A percentile compares a stretch with the other conserved stretches of the same genome.
These are phyloP conservation scores for Chloromyia formosa DNA, from an alignment of 2,888 invertebrate genomes.

Conservation along the genomic window DNA sequence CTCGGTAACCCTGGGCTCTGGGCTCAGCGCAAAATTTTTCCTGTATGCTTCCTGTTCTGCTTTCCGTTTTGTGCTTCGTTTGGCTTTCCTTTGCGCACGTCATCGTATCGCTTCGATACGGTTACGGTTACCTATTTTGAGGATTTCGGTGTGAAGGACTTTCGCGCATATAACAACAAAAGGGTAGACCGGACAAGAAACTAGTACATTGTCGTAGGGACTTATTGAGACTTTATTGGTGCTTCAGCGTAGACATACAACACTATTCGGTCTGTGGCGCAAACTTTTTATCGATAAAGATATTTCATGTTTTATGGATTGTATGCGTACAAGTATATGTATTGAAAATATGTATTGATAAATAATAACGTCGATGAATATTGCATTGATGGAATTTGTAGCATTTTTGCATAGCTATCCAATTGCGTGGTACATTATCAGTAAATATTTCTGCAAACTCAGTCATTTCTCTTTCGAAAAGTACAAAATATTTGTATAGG, in stretches of 20 bases:
- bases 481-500: too few species aligned
- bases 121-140: slow-evolving; percentile 27
- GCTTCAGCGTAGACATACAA: too few species aligned
- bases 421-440: background rate
- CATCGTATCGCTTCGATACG: background rate
- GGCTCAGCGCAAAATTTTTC: background rate
- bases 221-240: too few species aligned
- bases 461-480: slow-evolving; percentile 10
- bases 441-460: slow-evolving; percentile 27
- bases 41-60: background rate
- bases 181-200: too few species aligned
- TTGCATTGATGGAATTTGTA: slow-evolving; percentile 10
- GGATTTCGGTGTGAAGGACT: slow-evolving; percentile 10
- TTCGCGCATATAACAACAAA: background rate
- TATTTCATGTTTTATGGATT: slow-evolving; percentile 13
- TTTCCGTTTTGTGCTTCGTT: background rate
- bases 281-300: too few species aligned
- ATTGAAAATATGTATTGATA: slow-evolving; percentile 18
- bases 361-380: background rate
- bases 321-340: slow-evolving; percentile 20
- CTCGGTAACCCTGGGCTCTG: too few species aligned
- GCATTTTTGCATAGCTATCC: slow-evolving; percentile 11
- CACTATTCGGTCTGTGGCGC: too few species aligned
- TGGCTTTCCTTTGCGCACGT: background rate
- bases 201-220: too few species aligned